Evolutionary conservation across 37 sponge, comb jelly and placozoan genomes (phyloP).

Genomic region (Diacarnus erythraeanus): DNA sequence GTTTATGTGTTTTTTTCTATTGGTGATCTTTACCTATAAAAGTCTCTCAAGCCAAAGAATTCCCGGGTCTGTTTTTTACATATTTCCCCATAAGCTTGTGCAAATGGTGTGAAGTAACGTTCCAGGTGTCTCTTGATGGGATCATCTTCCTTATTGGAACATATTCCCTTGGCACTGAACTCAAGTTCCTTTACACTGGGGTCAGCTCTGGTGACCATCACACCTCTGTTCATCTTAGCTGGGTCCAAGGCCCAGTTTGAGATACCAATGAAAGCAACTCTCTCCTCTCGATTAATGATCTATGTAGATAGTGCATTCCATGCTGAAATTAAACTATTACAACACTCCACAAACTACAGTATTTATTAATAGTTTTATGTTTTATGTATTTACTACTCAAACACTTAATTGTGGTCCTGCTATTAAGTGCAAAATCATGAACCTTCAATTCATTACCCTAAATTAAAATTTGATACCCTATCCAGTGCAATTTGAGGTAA

Average conservation of each 20-base stretch:
- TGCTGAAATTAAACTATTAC: neutral
- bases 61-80: constrained; percentile 48
- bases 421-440: too few species aligned
- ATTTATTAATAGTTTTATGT: too few species aligned
- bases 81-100: constrained; percentile 63
- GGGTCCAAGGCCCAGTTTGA: constrained; percentile 99
- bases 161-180: constrained; percentile 80
- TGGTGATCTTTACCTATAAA: constrained; percentile 89
- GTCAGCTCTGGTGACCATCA: constrained; percentile 87
- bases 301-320: neutral
- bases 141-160: constrained; percentile 62
- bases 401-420: neutral
- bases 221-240: constrained; percentile 98
- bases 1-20: too few species aligned
- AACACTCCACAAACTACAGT: neutral
- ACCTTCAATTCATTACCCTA: too few species aligned
- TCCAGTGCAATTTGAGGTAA: too few species aligned
- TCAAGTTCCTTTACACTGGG: constrained; percentile 76
- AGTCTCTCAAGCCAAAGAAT: constrained; percentile 97
- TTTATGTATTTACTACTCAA: neutral
- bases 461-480: too few species aligned
- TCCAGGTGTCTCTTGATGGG: constrained; percentile 35
- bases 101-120: constrained; percentile 44
- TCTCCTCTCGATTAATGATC: constrained; percentile 54
- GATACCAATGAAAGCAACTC: constrained; percentile 95